A percentile compares a stretch with the other conserved stretches of the same genome.
These are phyloP conservation scores for Stenolophus ochropezus DNA, from an alignment of 2,888 invertebrate species.

Conservation along the genomic window DNA sequence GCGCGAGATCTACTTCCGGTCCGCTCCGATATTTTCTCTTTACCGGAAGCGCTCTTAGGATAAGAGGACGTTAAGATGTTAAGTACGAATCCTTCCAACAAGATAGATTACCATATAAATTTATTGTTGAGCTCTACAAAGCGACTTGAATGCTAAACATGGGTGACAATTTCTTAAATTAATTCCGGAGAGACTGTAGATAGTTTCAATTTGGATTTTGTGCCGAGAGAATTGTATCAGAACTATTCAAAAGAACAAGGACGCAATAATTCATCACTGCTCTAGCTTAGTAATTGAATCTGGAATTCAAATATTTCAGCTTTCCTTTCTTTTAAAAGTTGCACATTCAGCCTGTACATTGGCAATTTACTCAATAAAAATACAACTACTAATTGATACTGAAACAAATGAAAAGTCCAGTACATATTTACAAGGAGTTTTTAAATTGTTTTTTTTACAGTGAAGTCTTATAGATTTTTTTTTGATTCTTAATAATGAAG, in stretches of 20 bases:
- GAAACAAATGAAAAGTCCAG: too few species aligned
- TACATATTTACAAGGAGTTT: too few species aligned
- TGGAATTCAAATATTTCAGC: not conserved
- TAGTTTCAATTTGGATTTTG: not conserved
- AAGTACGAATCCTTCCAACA: not conserved
- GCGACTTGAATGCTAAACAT: not conserved
- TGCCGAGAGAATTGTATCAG: not conserved
- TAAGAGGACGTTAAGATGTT: constrained; percentile 11
- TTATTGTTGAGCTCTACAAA: not conserved
- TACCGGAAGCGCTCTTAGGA: not conserved
- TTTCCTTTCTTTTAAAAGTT: not conserved
- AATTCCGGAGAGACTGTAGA: not conserved
- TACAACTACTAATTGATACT: too few species aligned
- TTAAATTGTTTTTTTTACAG: too few species aligned
- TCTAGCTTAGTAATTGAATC: not conserved
- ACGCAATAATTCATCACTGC: not conserved
- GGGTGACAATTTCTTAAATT: not conserved
- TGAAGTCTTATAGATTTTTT: too few species aligned
- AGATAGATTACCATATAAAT: constrained; percentile 43
- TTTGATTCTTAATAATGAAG: too few species aligned
- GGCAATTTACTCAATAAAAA: too few species aligned
- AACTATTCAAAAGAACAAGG: not conserved
- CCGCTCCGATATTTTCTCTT: not conserved
- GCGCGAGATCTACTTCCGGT: constrained; percentile 9
- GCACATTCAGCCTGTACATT: too few species aligned